phyloP scores from a whole-genome alignment of 2,797 vertebrate species.

The Typhlichthys eigenmanni region DNA sequence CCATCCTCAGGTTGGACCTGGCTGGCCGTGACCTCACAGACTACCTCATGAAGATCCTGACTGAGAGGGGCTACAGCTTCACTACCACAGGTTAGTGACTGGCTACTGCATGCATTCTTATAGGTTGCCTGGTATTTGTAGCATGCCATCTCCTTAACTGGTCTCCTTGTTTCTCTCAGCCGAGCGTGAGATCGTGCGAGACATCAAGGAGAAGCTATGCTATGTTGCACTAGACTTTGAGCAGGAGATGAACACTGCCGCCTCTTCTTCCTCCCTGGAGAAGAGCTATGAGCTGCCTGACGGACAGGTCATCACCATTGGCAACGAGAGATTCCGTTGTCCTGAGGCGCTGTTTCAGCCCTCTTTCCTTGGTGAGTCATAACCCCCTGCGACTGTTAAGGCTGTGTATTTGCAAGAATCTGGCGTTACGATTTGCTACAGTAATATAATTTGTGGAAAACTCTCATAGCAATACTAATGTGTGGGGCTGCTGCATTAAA shows the following conservation, averaged over 20 bases:
- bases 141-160: background rate
- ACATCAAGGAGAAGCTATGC: constrained; percentile 98
- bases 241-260: constrained; percentile 94
- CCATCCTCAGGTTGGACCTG: constrained; percentile 97
- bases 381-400: background rate
- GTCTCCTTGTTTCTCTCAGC: constrained; percentile 54
- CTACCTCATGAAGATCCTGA: constrained; percentile 99
- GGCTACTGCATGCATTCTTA: background rate
- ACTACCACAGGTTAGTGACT: constrained; percentile 85
- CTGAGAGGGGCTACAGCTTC: constrained; percentile 96
- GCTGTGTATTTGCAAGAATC: too few species aligned
- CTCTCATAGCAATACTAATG: too few species aligned
- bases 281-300: constrained; percentile 98
- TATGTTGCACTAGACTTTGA: constrained; percentile 97
- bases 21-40: constrained; percentile 98
- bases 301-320: constrained; percentile 97
- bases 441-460: too few species aligned
- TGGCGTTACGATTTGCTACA: too few species aligned
- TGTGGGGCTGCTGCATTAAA: background rate
- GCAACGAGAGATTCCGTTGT: constrained; percentile 96
- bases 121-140: too few species aligned
- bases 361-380: constrained; percentile 90
- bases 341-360: constrained; percentile 97
- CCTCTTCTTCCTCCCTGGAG: constrained; percentile 91
- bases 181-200: constrained; percentile 93